Conservation (phyloP, 2,113 vertebrate genomes). For the Falco punctatus region DNA sequence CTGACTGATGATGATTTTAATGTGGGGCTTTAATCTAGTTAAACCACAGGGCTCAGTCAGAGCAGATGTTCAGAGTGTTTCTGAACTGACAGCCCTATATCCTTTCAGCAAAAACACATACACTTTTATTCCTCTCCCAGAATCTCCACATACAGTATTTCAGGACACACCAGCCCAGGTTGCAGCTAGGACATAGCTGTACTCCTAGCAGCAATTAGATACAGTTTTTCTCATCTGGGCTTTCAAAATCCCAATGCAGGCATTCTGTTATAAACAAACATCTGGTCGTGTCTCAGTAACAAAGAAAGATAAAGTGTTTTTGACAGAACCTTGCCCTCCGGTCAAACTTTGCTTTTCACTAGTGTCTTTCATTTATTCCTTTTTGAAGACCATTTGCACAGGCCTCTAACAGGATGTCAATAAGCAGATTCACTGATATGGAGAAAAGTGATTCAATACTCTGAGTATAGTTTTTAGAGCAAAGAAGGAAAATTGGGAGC, state of each 20-base stretch:
- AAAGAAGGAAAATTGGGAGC: not conserved
- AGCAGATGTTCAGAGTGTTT: constrained; percentile 54
- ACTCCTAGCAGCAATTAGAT: constrained; percentile 32
- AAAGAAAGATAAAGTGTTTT: constrained; percentile 61
- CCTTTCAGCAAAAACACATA: not conserved
- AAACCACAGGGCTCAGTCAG: constrained; percentile 33
- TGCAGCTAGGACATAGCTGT: not conserved
- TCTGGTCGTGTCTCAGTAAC: constrained; percentile 35
- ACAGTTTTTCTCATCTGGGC: constrained; percentile 49
- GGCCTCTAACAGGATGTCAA: constrained; percentile 16
- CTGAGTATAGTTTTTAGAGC: not conserved
- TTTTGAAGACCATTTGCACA: constrained; percentile 29
- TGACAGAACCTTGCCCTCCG: constrained; percentile 54
- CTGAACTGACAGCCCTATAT: constrained; percentile 21
- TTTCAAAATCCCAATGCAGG: not conserved
- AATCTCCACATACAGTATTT: not conserved
- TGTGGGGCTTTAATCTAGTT: constrained; percentile 27
- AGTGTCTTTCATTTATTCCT: constrained; percentile 46
- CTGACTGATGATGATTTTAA: constrained; percentile 61
- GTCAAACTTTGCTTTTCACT: constrained; percentile 34
- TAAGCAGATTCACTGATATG: constrained; percentile 19
- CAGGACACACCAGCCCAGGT: not conserved
- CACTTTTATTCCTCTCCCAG: not conserved
- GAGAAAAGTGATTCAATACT: not conserved
- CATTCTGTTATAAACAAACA: constrained; percentile 56